Evolutionary conservation across 1,140 invertebrate genomes (phyloP).

Genomic region (Papilio dardanus): DNA sequence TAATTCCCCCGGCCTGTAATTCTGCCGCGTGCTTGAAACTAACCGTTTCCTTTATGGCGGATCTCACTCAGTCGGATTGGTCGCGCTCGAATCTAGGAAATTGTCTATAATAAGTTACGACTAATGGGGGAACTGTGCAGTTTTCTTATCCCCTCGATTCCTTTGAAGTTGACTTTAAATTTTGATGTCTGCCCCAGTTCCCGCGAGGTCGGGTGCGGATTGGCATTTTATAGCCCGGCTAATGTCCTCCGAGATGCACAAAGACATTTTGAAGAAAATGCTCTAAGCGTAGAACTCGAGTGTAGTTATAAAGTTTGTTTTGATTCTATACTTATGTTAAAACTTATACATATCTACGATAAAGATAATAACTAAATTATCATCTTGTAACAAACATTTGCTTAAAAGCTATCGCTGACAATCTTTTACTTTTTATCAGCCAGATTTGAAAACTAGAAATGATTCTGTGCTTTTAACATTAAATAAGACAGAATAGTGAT

Average conservation of each 20-base stretch:
- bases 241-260: constrained; percentile 2
- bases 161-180: constrained; percentile 61
- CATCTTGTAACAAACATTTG: not conserved
- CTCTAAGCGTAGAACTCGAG: not conserved
- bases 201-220: constrained; percentile 34
- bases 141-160: constrained; percentile 62
- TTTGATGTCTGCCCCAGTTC: constrained; percentile 54
- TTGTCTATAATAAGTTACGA: constrained; percentile 73
- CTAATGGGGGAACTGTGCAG: constrained; percentile 63
- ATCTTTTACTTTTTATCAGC: not conserved
- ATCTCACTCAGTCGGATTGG: constrained; percentile 76
- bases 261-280: constrained; percentile 26
- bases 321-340: not conserved
- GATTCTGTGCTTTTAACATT: not conserved
- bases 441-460: not conserved
- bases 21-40: constrained; percentile 52
- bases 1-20: constrained; percentile 60
- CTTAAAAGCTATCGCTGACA: not conserved
- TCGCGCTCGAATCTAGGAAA: constrained; percentile 66
- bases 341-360: too few relatives aligned
- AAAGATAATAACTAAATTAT: not conserved
- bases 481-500: not conserved
- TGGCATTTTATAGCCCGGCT: constrained; percentile 24
- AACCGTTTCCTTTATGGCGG: constrained; percentile 69
- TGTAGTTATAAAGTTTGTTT: constrained; percentile 21